Percentiles rank a stretch among this genome's conserved stretches.
Conservation (phyloP, 37 sponge, comb jelly and placozoan genomes). For the Theonella swinhoei region DNA sequence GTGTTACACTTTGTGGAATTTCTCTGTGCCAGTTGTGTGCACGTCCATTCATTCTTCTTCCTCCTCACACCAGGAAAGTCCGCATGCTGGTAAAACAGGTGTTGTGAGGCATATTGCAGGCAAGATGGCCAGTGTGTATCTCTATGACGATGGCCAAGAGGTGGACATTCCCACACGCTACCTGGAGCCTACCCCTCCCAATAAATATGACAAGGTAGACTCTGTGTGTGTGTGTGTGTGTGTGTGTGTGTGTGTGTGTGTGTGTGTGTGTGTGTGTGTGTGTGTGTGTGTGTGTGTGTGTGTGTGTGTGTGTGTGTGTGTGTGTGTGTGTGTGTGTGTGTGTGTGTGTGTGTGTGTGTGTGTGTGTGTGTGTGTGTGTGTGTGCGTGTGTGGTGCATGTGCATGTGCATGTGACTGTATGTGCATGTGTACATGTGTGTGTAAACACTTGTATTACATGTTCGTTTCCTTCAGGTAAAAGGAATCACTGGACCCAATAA, state of each 20-base stretch:
- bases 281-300: neutral
- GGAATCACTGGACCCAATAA: conserved; percentile 68
- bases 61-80: no score
- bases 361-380: conserved; percentile 23
- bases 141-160: conserved; percentile 83
- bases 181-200: neutral
- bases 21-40: no score
- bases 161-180: conserved; percentile 76
- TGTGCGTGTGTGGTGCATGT: no score
- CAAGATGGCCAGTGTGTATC: conserved; percentile 64
- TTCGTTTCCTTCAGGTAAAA: conserved; percentile 52
- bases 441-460: neutral
- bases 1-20: no score
- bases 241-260: no score
- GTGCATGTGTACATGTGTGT: no score
- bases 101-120: conserved; percentile 52
- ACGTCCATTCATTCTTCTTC: no score
- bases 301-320: conserved; percentile 16
- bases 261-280: conserved; percentile 24
- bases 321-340: conserved; percentile 26
- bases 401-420: no score
- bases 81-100: conserved; percentile 46
- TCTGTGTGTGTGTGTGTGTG: conserved; percentile 23
- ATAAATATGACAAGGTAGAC: neutral
- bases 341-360: conserved; percentile 31